Conservation (phyloP, 2,888 invertebrate genomes). For the Tuberolachnus salignus region DNA sequence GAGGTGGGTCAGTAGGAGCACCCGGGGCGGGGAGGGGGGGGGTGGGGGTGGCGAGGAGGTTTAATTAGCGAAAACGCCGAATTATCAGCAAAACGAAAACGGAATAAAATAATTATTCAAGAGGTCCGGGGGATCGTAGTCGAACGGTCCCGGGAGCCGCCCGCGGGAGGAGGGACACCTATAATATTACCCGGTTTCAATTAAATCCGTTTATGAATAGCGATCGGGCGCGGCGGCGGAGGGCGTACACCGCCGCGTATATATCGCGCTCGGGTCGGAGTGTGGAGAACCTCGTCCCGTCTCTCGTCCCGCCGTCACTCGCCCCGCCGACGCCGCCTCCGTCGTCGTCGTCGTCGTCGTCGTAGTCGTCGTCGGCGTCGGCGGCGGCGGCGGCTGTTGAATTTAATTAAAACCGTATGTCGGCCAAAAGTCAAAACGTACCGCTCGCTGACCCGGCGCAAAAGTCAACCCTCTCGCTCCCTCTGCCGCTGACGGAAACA, state of each 20-base stretch:
- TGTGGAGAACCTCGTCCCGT: too few relatives aligned
- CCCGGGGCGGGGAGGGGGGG: too few relatives aligned
- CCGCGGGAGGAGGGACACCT: slow-evolving; percentile 33
- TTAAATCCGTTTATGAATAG: slow-evolving; percentile 57
- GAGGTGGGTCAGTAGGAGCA: neutral
- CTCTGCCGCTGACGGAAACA: slow-evolving; percentile 50
- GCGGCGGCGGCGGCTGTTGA: slow-evolving; percentile 49
- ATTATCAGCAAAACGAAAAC: slow-evolving; percentile 39
- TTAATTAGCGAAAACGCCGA: slow-evolving; percentile 52
- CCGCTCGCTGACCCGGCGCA: slow-evolving; percentile 40
- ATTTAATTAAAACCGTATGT: slow-evolving; percentile 57
- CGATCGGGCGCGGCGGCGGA: slow-evolving; percentile 9
- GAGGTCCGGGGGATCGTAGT: slow-evolving; percentile 18
- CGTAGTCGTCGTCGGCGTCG: neutral
- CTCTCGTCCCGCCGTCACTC: too few relatives aligned
- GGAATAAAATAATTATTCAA: neutral
- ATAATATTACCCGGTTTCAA: slow-evolving; percentile 52
- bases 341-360: slow-evolving; percentile 10
- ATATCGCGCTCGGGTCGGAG: too few relatives aligned
- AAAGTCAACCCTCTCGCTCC: slow-evolving; percentile 51
- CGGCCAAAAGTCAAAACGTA: slow-evolving; percentile 50
- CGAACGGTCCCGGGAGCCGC: slow-evolving; percentile 8
- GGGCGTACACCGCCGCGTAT: too few relatives aligned
- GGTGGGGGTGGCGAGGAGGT: slow-evolving; percentile 7
- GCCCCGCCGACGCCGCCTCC: too few relatives aligned